phyloP scores from a whole-genome alignment of 2,797 vertebrate genomes.

The Notamacropus eugenii region DNA sequence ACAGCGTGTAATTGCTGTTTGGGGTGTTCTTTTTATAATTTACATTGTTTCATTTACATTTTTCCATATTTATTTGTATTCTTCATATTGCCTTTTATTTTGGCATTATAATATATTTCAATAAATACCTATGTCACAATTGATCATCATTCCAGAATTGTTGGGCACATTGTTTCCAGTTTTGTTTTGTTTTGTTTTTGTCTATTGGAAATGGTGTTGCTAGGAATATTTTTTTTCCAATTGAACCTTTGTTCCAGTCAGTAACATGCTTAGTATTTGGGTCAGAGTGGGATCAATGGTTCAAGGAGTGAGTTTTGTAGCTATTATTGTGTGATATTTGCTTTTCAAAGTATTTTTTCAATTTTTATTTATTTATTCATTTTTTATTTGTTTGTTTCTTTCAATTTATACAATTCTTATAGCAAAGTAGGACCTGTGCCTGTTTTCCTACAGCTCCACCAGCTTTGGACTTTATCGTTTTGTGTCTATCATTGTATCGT shows the following conservation, averaged over 20 bases:
- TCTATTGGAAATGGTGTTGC: not conserved
- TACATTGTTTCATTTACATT: not conserved
- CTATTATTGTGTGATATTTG: not conserved
- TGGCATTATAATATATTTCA: not conserved
- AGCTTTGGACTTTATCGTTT: not conserved
- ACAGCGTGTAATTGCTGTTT: not conserved
- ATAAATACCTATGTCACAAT: not conserved
- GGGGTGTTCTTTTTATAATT: not conserved
- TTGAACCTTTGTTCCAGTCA: not conserved
- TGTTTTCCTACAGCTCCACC: not conserved
- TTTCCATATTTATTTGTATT: not conserved
- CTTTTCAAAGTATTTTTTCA: not conserved
- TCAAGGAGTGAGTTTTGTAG: not conserved
- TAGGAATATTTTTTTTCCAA: not conserved
- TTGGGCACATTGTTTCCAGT: not conserved
- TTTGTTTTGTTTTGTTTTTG: not conserved
- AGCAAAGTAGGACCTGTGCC: not conserved
- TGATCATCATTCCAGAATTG: not conserved
- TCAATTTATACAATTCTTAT: not conserved
- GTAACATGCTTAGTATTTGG: not conserved
- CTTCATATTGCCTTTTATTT: not conserved
- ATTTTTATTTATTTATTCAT: not conserved
- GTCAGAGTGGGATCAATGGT: not conserved
- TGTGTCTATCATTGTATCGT: not conserved
- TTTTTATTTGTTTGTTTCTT: too few species aligned